Evolutionary conservation across 2,888 invertebrate genomes (phyloP), one percentile per base, ranked within the genome.

Genomic region (Drosophila parthenogenetica): DNA sequence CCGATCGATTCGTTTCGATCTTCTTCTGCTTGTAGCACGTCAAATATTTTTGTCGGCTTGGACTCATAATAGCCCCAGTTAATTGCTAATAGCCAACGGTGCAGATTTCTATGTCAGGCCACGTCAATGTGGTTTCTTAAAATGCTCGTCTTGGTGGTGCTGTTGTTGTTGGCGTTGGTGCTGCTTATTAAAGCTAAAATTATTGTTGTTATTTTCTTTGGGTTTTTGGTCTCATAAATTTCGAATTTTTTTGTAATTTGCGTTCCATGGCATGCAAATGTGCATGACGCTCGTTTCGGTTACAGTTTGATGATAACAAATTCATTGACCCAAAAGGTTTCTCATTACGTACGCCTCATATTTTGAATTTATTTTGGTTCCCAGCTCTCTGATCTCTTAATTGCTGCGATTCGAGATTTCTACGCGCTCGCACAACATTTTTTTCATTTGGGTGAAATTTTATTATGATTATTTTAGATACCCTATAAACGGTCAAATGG

Each of bases 41-140:
- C 85, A 85, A 88, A 79, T 84, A 76, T 77, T 65, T 71, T 55
- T 74, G 74, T 76, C 73, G 64, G 68, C 59, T 77, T 53, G 53
- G 62, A 75, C 76, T 89, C 73, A 88, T 86, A 86, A 86, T 86
- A 86, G 89, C 79, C 86, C 86, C 89, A 86, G 89, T 86, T 86
- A 86, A 86, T 89, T 86, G 87, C 86, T 86, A 86, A 86, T 88
- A 84, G 86, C 86, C 86, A 84, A 86, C 85, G 85, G 89, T 86
- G 86, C 86, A 86, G 86, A 88, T 86, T 86, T 86, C 89, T 88
- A 76, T 86, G 86, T 88, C 86, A 88, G 83, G 46, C 46, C 70
- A 87, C 78, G 84, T 83, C 87, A 82, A 87, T 77, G 50, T 69
- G 43, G 35, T 55, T 59, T 40, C 35, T 57, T 29, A 54, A 54